Percentiles rank a stretch among this genome's conserved stretches.
These are phyloP conservation scores for Salvator merianae DNA, from an alignment of 2,113 vertebrate species.

Conservation along the genomic window DNA sequence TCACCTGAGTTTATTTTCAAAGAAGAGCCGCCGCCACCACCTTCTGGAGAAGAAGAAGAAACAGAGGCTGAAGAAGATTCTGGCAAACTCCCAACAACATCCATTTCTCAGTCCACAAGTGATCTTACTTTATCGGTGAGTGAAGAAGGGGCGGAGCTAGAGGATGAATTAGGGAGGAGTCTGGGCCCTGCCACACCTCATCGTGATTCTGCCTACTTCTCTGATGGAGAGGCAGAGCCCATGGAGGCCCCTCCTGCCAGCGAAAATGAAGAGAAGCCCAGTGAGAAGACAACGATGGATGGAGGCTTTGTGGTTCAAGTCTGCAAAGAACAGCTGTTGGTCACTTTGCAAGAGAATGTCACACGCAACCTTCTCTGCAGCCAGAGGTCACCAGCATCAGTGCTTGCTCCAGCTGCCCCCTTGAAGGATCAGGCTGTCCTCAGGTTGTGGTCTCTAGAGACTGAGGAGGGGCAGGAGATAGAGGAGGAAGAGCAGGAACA, in stretches of 20 bases:
- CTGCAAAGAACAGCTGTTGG: constrained; percentile 87
- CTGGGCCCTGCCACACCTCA: constrained; percentile 80
- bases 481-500: constrained; percentile 29
- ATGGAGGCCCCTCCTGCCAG: neutral
- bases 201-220: constrained; percentile 87
- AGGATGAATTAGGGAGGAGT: constrained; percentile 71
- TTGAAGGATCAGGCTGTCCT: constrained; percentile 47
- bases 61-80: constrained; percentile 64
- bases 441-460: constrained; percentile 31
- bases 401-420: constrained; percentile 26
- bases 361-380: constrained; percentile 85
- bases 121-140: constrained; percentile 73
- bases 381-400: constrained; percentile 60
- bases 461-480: constrained; percentile 72
- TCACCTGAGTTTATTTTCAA: constrained; percentile 72
- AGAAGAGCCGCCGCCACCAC: constrained; percentile 72
- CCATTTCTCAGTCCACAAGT: constrained; percentile 74
- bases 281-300: constrained; percentile 3
- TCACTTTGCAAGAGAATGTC: constrained; percentile 87
- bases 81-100: constrained; percentile 39
- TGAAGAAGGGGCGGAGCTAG: constrained; percentile 74
- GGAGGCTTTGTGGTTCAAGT: constrained; percentile 88
- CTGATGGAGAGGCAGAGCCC: constrained; percentile 70
- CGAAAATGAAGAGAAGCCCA: constrained; percentile 21
- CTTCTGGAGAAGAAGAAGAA: constrained; percentile 65